Conservation (phyloP, 2,113 vertebrate species). For the Formicarius rufipectus region DNA sequence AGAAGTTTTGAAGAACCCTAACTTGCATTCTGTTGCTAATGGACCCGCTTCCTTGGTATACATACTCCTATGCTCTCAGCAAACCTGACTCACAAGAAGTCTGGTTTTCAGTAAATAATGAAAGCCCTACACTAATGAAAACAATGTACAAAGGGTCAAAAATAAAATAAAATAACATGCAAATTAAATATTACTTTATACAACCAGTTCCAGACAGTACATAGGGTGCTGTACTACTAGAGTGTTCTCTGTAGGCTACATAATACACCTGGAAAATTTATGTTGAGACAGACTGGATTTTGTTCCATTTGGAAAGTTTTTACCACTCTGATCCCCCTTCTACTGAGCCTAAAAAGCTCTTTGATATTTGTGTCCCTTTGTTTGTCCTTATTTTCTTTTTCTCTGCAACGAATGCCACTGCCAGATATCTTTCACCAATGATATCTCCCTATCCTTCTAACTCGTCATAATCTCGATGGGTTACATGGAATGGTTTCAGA, state of each 20-base stretch:
- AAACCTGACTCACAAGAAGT: not conserved
- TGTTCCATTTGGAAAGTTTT: not conserved
- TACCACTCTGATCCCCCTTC: not conserved
- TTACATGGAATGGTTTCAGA: not conserved
- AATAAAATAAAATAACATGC: not conserved
- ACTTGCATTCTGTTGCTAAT: conserved; percentile 23
- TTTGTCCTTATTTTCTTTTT: not conserved
- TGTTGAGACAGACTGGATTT: not conserved
- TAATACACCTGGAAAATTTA: not conserved
- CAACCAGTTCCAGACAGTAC: not conserved
- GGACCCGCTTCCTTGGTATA: conserved; percentile 12
- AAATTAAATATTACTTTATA: not conserved
- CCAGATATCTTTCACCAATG: conserved; percentile 6
- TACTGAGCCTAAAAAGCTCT: not conserved
- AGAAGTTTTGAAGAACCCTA: not conserved
- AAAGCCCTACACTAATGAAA: conserved; percentile 6
- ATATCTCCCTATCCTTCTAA: not conserved
- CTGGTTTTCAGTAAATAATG: conserved; percentile 3
- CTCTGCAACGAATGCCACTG: not conserved
- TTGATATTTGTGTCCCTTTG: not conserved
- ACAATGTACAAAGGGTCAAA: conserved; percentile 27
- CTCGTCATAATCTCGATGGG: conserved; percentile 5
- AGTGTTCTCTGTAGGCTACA: not conserved
- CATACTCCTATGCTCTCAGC: not conserved
- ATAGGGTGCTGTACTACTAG: not conserved